These are phyloP conservation scores for Hirtodrosophila histrioides DNA, from an alignment of 2,888 invertebrate species.

Conservation along the genomic window DNA sequence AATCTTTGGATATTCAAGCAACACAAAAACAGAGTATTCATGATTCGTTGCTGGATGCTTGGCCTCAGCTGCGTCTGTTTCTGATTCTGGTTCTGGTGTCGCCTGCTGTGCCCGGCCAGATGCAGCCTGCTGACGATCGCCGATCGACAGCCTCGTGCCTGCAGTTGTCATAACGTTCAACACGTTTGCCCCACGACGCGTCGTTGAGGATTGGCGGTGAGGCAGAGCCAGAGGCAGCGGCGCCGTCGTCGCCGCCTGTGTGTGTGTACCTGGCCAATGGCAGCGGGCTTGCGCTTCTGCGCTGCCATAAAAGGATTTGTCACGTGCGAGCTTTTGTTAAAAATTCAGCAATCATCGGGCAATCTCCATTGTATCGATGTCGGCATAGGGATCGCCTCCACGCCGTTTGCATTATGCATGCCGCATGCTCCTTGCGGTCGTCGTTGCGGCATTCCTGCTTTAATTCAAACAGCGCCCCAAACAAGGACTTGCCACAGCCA, in stretches of 20 bases:
- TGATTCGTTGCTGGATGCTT: slow-evolving; percentile 37
- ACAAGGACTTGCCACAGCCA: slow-evolving; percentile 73
- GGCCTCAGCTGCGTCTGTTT: slow-evolving; percentile 37
- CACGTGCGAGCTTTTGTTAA: slow-evolving; percentile 84
- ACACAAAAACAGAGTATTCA: slow-evolving; percentile 43
- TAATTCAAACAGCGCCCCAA: slow-evolving; percentile 71
- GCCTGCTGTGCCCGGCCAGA: slow-evolving; percentile 71
- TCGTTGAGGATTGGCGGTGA: slow-evolving; percentile 1
- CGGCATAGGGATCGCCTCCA: slow-evolving; percentile 47
- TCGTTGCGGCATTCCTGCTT: slow-evolving; percentile 78
- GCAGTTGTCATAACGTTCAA: slow-evolving; percentile 81
- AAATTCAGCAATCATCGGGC: slow-evolving; percentile 83
- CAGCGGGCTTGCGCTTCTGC: slow-evolving; percentile 39
- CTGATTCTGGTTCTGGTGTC: slow-evolving; percentile 39
- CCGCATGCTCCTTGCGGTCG: slow-evolving; percentile 37
- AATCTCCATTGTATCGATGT: slow-evolving; percentile 73
- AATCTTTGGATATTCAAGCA: background rate
- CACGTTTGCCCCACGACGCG: slow-evolving; percentile 70
- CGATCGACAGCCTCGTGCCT: slow-evolving; percentile 67
- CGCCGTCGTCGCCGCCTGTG: slow-evolving; percentile 16
- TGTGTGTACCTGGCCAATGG: slow-evolving; percentile 11
- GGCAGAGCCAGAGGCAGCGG: slow-evolving; percentile 25
- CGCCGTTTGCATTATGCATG: slow-evolving; percentile 70
- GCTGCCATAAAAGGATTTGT: slow-evolving; percentile 84
- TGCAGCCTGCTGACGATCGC: slow-evolving; percentile 43